Evolutionary conservation across 1,140 invertebrate genomes (phyloP).

Genomic region (Drosophila equinoxialis): DNA sequence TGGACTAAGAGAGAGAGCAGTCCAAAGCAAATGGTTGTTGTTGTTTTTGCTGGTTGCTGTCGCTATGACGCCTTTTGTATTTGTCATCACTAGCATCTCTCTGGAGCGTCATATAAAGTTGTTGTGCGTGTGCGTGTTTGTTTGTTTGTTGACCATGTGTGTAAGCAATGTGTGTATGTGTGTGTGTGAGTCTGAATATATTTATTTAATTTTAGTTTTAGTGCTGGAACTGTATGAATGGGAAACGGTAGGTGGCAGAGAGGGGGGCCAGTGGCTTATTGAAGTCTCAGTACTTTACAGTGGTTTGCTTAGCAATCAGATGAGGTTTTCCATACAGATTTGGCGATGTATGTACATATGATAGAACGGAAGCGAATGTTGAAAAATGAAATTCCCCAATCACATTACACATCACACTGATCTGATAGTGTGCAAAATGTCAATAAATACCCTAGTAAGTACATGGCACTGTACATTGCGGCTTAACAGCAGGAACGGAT

Average conservation of each 20-base stretch:
- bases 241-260: neutral
- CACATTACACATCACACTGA: no score
- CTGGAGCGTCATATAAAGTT: constrained; percentile 10
- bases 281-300: constrained; percentile 1
- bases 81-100: constrained; percentile 39
- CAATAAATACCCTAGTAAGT: no score
- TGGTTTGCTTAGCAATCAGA: neutral
- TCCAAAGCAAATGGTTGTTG: constrained; percentile 36
- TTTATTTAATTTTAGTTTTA: constrained; percentile 59
- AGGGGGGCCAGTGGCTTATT: neutral
- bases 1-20: constrained; percentile 26
- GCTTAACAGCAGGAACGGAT: no score
- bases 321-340: neutral
- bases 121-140: neutral
- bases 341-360: neutral
- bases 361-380: neutral
- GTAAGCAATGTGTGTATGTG: neutral
- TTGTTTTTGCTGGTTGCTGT: constrained; percentile 8
- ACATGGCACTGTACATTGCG: no score
- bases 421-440: no score
- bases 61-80: constrained; percentile 6
- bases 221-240: neutral
- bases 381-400: no score
- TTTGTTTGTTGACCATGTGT: constrained; percentile 17
- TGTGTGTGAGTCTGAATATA: constrained; percentile 25